These are phyloP conservation scores for Pseudopodoces humilis DNA, from an alignment of 2,113 vertebrate species.

Conservation along the genomic window DNA sequence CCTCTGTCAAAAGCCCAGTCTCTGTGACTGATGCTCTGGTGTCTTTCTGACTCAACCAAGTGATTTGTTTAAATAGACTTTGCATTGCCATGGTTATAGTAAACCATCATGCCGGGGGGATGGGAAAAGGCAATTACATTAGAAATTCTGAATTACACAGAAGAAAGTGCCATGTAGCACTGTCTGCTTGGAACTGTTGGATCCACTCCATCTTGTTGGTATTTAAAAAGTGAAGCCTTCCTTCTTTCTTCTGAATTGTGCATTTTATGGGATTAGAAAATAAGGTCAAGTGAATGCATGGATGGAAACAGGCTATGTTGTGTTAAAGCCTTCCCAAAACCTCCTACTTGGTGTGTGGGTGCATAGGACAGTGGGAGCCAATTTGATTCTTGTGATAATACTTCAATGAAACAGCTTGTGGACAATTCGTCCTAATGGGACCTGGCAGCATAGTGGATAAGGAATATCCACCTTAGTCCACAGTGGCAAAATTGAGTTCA, in stretches of 20 bases:
- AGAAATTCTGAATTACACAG: slow-evolving; percentile 32
- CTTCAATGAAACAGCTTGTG: background rate
- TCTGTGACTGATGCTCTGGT: slow-evolving; percentile 12
- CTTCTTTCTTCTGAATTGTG: background rate
- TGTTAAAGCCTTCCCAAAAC: background rate
- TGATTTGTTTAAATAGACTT: slow-evolving; percentile 52
- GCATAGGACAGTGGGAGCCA: background rate
- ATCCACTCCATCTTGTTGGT: background rate
- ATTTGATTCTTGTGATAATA: background rate
- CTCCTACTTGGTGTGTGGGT: background rate
- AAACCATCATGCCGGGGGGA: background rate
- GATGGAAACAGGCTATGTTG: background rate
- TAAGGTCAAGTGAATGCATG: background rate
- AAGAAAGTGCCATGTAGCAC: slow-evolving; percentile 15
- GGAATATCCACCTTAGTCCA: background rate
- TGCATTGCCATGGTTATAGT: slow-evolving; percentile 46
- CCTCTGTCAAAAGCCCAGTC: background rate
- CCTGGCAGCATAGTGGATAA: background rate
- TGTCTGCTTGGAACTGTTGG: background rate
- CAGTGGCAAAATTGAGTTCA: background rate
- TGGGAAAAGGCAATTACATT: background rate
- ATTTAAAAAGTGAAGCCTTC: slow-evolving; percentile 2
- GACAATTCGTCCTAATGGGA: fast-evolving
- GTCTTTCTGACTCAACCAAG: slow-evolving; percentile 26
- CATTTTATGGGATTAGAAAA: slow-evolving; percentile 16